phyloP scores from a whole-genome alignment of 2,113 vertebrate species.

The Leptobrachium ailaonicum region DNA sequence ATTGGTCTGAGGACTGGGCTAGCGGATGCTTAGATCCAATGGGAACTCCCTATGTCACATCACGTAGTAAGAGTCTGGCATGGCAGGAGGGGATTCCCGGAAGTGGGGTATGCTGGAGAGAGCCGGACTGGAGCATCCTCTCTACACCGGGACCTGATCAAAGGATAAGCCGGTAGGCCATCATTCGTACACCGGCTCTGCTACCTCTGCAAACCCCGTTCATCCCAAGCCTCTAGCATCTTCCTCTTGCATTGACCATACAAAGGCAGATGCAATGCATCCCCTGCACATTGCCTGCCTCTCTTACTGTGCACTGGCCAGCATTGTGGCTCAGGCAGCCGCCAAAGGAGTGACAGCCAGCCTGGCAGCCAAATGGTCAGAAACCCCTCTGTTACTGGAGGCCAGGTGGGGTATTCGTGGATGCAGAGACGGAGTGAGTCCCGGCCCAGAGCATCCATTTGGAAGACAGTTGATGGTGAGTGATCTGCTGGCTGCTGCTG shows the following conservation, averaged over 20 bases:
- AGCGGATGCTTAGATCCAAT: constrained; percentile 29
- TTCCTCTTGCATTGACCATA: background rate
- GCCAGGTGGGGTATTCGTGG: constrained; percentile 75
- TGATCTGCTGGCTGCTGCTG: too few relatives aligned
- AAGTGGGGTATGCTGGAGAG: background rate
- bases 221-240: too few relatives aligned
- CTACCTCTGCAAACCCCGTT: too few relatives aligned
- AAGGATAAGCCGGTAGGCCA: background rate
- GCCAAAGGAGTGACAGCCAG: constrained; percentile 79
- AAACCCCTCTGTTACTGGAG: constrained; percentile 88
- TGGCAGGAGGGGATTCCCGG: constrained; percentile 27
- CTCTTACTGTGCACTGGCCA: constrained; percentile 55
- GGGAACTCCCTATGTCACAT: background rate
- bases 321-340: constrained; percentile 53
- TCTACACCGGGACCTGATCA: background rate
- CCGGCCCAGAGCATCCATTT: too few relatives aligned
- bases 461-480: too few relatives aligned
- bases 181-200: too few relatives aligned
- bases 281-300: background rate
- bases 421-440: background rate
- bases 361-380: constrained; percentile 86
- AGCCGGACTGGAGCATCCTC: background rate
- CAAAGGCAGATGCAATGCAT: constrained; percentile 1
- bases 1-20: constrained; percentile 9
- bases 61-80: constrained; percentile 15